Evolutionary conservation across 2,797 vertebrate species (phyloP).

Genomic region (Scomberomorus guttatus): DNA sequence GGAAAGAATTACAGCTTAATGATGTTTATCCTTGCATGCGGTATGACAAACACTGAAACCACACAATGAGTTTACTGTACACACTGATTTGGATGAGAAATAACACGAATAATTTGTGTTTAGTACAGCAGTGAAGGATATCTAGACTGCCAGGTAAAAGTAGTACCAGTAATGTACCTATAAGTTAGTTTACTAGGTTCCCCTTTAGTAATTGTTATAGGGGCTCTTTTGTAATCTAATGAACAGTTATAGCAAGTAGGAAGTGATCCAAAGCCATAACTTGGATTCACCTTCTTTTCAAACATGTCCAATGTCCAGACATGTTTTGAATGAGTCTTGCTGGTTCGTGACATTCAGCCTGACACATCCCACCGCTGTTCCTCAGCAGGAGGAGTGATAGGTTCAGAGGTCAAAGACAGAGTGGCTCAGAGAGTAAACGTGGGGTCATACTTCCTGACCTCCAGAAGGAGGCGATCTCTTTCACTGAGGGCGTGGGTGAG

Average conservation of each 20-base stretch:
- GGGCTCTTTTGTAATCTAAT: conserved; percentile 26
- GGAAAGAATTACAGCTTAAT: conserved; percentile 55
- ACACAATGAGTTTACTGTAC: conserved; percentile 50
- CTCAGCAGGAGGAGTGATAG: conserved; percentile 27
- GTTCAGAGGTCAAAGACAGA: conserved; percentile 61
- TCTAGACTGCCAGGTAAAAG: conserved; percentile 38
- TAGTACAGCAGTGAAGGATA: conserved; percentile 45
- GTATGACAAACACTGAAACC: conserved; percentile 61
- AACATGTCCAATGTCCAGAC: conserved; percentile 27
- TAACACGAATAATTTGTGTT: conserved; percentile 33
- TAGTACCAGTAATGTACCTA: conserved; percentile 55
- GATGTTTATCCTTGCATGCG: conserved; percentile 60
- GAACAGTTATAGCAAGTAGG: conserved; percentile 7
- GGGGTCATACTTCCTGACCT: conserved; percentile 94
- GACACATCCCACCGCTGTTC: conserved; percentile 19
- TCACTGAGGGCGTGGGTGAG: conserved; percentile 89
- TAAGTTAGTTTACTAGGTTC: conserved; percentile 18
- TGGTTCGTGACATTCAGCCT: conserved; percentile 32
- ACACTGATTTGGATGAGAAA: conserved; percentile 49
- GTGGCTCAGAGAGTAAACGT: conserved; percentile 88
- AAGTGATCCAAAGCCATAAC: conserved; percentile 47
- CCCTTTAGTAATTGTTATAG: conserved; percentile 19
- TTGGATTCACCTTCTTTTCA: conserved; percentile 31
- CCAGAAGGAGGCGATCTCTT: conserved; percentile 91
- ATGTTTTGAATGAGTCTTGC: conserved; percentile 25